These are phyloP conservation scores for Pan paniscus DNA, from an alignment of 2,113 vertebrate genomes.

Conservation along the genomic window DNA sequence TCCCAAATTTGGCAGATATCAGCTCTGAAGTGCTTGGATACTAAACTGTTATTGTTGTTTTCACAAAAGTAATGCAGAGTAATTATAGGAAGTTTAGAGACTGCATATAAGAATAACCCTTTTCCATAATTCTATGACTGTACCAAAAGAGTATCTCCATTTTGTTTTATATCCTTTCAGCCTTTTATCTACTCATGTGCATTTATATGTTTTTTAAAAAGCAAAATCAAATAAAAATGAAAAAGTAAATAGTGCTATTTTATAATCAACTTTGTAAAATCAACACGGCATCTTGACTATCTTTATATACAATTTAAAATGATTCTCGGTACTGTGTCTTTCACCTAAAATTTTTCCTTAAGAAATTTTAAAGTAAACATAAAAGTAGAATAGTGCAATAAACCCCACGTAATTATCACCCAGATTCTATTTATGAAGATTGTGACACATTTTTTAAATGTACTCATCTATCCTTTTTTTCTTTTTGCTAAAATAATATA, in stretches of 20 bases:
- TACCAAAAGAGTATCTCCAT: neutral
- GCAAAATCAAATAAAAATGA: neutral
- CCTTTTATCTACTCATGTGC: neutral
- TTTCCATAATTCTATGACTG: neutral
- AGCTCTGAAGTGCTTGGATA: rapidly evolving
- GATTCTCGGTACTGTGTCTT: neutral
- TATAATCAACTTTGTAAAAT: neutral
- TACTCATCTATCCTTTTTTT: neutral
- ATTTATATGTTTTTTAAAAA: neutral
- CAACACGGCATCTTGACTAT: neutral
- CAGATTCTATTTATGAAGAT: neutral
- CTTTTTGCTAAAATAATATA: neutral
- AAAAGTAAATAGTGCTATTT: neutral
- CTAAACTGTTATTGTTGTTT: neutral
- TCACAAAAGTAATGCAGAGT: neutral
- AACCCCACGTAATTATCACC: neutral
- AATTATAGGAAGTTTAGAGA: neutral
- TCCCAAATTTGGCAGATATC: neutral
- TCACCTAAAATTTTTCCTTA: neutral
- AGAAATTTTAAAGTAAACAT: neutral
- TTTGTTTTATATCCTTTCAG: neutral
- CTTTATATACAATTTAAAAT: neutral
- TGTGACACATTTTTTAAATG: neutral
- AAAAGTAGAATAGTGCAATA: neutral
- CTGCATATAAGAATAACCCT: neutral